Evolutionary conservation across 2,113 vertebrate genomes (phyloP), one percentile per base, ranked within the genome.

Genomic region (Suricata suricatta): DNA sequence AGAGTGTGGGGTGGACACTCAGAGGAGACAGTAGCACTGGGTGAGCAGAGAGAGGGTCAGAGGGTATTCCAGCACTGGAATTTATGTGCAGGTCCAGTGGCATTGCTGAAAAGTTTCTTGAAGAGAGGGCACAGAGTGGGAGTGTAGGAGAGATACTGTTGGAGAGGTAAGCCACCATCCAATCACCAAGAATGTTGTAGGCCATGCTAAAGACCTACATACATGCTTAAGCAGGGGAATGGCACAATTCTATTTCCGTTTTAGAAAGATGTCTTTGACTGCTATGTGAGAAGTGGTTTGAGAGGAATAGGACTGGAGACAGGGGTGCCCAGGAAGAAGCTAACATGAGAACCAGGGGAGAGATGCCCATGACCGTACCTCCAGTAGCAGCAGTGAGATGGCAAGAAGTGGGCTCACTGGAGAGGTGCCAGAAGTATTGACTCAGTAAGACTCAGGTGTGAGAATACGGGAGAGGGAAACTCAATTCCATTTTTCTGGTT

Each of bases 41-140:
- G 23, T 50, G 35, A 23, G 66, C 21, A 69, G 25, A 29, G 25
- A 88, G 6, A 60, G 50, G 74, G 16, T 50, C 41, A n/a, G 23
- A 79, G 8, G 64, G 21, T 79, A 64, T 57, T 80, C 10, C 19
- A 57, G 41, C 44, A 74, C 31, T 68, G 38, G 54, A 33, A 79
- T 60, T 35, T 41, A 64, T 57, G 47, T 57, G 57, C 90, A 89
- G 64, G 19, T 47, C 44, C 71, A 72, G 71, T 64, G 90, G 35
- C 89, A 57, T 25, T 25, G 35, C 54, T 74, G 35, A 63, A 38
- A 66, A 79, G 38, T 68, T n/a, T 35, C n/a, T 9, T 27, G 50
- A 38, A 27, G 25, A 0, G 17, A 4, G 8, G 17, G 3, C 4
- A 0, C 0, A 11, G 29, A 27, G 21, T 25, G 54, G 25, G 21